Base-by-base conservation (phyloP, 2,797 vertebrate species). In the Moxostoma hubbsi region DNA sequence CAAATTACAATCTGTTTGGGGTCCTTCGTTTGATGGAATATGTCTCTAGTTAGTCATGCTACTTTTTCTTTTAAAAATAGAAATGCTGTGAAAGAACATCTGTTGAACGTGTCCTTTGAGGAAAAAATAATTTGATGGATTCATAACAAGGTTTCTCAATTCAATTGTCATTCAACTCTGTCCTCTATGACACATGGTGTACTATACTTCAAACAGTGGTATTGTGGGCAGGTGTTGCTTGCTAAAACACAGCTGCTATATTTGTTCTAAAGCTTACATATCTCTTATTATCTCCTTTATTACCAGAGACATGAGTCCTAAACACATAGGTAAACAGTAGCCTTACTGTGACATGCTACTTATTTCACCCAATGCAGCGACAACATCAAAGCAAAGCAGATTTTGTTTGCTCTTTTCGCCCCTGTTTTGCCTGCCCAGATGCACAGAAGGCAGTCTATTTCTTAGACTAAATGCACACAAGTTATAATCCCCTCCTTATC, bases 1-100 rank as follows among this genome's bases (percentile, higher is more conserved):
- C 81, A 90, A 92, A 92, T 88, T 89, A 86, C 89, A 89, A 89
- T 89, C 87, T 90, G 89, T 91, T 88, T 89, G 88, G 88, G 89
- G 85, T 81, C 84, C 88, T 75, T 84, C 89, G 88, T 91, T 89
- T 90, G 91, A 92, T 85, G 89, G 84, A 90, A 84, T 89, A 87
- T 83, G 64, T 87, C 86, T 82, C 82, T 87, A 89, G 90, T 87
- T 89, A 89, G 87, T 89, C 85, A 85, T 80, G 84, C 89, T 90
- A 88, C 88, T 88, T 90, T 88, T 70, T 54, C 24, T 55, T 58
- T 49, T 59, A 64, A 83, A 66, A 54, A 75, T 62, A 50, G 24
- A 15, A 9, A 78, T 24, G 69, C 59, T 46, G 18, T 51, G 58
- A 50, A 11, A 59, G 6, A 46, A 79, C 57, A 69, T 74, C 58